A percentile compares a stretch with the other conserved stretches of the same genome.
Evolutionary conservation across 2,888 invertebrate genomes (phyloP).

Genomic region (Drosophila picticornis): DNA sequence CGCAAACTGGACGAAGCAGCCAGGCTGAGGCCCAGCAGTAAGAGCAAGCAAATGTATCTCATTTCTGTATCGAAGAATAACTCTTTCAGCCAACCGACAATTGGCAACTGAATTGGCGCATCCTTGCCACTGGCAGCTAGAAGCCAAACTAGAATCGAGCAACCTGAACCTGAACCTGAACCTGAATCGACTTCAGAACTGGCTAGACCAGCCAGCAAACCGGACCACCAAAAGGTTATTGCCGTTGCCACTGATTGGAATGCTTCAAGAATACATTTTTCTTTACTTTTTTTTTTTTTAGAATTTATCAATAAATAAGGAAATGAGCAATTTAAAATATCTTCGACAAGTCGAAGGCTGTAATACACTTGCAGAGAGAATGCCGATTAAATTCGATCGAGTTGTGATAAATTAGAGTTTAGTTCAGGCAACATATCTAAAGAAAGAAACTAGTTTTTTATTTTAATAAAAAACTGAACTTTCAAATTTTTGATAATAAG

Average conservation of each 20-base stretch:
- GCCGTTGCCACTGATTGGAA: constrained; percentile 35
- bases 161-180: constrained; percentile 27
- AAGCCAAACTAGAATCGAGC: constrained; percentile 17
- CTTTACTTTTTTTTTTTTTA: constrained; percentile 42
- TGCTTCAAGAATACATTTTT: constrained; percentile 27
- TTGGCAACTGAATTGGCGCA: constrained; percentile 66
- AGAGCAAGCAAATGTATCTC: constrained; percentile 43
- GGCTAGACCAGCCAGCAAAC: constrained; percentile 55
- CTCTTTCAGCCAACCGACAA: constrained; percentile 63
- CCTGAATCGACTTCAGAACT: constrained; percentile 50
- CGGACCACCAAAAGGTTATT: constrained; percentile 61
- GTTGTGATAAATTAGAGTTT: not conserved
- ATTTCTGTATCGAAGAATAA: constrained; percentile 42
- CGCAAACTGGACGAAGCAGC: constrained; percentile 61
- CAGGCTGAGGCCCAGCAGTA: constrained; percentile 34
- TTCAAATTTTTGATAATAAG: constrained; percentile 8
- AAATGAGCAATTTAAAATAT: constrained; percentile 28
- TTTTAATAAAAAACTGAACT: constrained; percentile 33
- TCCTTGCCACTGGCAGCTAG: constrained; percentile 35
- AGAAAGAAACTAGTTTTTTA: constrained; percentile 43
- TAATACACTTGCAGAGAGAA: constrained; percentile 50
- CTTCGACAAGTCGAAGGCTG: constrained; percentile 47
- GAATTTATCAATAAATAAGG: constrained; percentile 69
- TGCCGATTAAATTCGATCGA: not conserved
- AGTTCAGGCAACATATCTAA: not conserved